Conservation (phyloP, 2,113 vertebrate species). For the Craseonycteris thonglongyai region DNA sequence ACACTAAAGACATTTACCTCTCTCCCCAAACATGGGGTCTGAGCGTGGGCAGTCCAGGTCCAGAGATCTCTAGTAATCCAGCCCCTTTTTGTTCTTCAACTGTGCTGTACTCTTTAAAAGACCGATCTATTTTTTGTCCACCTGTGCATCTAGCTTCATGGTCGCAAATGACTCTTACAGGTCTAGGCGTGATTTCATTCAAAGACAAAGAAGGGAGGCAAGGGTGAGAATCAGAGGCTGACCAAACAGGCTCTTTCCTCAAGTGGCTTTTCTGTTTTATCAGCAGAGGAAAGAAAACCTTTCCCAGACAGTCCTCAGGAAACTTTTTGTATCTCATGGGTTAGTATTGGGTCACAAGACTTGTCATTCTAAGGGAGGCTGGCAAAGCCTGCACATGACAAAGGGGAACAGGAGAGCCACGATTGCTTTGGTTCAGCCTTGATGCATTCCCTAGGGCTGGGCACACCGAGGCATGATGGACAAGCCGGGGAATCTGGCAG, state of each 20-base stretch:
- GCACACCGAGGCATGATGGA: neutral
- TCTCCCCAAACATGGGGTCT: neutral
- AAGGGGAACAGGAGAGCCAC: neutral
- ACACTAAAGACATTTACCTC: neutral
- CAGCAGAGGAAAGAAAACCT: neutral
- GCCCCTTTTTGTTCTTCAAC: too few relatives aligned
- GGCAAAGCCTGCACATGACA: neutral
- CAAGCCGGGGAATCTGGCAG: neutral
- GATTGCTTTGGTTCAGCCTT: neutral
- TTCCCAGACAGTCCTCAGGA: neutral
- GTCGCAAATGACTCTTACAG: neutral
- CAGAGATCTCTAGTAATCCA: neutral
- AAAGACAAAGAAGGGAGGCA: neutral
- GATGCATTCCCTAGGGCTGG: neutral
- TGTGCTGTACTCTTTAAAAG: too few relatives aligned
- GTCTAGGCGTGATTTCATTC: neutral
- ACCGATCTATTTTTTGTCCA: neutral
- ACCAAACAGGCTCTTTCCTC: neutral
- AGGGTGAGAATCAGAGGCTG: neutral
- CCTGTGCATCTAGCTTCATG: rapidly evolving
- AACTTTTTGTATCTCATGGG: neutral
- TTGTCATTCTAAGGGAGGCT: neutral
- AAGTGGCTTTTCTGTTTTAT: neutral
- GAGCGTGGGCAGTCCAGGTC: neutral
- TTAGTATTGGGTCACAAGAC: neutral